phyloP scores from a whole-genome alignment of 2,113 vertebrate species.

The Tyto alba region DNA sequence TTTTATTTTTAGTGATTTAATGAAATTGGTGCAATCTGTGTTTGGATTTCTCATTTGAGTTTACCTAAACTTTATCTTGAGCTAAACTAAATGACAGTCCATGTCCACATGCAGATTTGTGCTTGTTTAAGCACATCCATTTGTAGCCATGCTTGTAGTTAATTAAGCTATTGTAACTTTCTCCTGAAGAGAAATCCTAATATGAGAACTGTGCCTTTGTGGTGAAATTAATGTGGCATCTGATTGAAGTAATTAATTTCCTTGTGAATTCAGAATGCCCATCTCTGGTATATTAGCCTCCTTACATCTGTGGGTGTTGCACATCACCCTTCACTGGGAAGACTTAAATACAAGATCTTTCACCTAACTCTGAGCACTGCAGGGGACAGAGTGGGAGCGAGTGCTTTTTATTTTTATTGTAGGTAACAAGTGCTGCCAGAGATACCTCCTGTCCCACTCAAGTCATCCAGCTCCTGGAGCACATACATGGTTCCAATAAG shows the following conservation, averaged over 20 bases:
- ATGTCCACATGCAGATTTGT: neutral
- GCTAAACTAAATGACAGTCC: neutral
- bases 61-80: neutral
- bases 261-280: neutral
- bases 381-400: neutral
- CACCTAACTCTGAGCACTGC: neutral
- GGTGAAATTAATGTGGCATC: neutral
- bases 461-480: neutral
- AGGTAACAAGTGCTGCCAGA: neutral
- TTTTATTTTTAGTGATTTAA: constrained; percentile 19
- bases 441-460: neutral
- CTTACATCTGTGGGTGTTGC: neutral
- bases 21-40: neutral
- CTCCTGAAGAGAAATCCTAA: neutral
- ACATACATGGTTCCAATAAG: neutral
- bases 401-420: neutral
- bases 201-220: neutral
- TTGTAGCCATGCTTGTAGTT: neutral
- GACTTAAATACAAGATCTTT: neutral
- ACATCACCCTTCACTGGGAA: neutral
- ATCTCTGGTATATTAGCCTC: neutral
- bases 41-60: neutral
- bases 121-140: neutral
- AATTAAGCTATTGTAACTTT: neutral
- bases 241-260: neutral